Percentiles rank a stretch among this genome's conserved stretches.
Evolutionary conservation across 2,113 vertebrate genomes (phyloP).

Genomic region (Morone chrysops): DNA sequence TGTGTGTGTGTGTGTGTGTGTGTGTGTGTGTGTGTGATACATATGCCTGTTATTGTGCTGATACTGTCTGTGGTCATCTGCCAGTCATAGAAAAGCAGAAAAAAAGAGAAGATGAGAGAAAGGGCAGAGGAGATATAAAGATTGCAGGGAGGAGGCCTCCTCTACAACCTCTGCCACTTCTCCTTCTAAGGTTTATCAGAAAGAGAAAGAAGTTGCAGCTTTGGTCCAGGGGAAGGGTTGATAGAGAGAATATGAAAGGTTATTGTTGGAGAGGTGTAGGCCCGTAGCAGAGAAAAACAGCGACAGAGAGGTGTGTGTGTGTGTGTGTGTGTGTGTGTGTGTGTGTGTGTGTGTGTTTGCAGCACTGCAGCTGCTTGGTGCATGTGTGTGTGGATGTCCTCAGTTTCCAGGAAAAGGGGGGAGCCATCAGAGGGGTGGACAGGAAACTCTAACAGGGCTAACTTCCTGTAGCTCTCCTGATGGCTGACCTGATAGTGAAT

Average conservation of each 20-base stretch:
- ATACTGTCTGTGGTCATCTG: conserved; percentile 23
- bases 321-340: conserved; percentile 20
- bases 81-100: conserved; percentile 1
- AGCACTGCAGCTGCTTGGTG: conserved; percentile 42
- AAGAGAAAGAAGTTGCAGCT: not conserved
- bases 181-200: conserved; percentile 23
- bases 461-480: conserved; percentile 86
- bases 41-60: conserved; percentile 24
- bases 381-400: conserved; percentile 63
- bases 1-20: not conserved
- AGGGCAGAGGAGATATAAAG: conserved; percentile 4
- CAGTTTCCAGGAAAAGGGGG: conserved; percentile 84
- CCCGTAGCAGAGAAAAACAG: conserved; percentile 45
- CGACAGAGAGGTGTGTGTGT: conserved; percentile 42
- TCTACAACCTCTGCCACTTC: conserved; percentile 11
- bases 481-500: conserved; percentile 79
- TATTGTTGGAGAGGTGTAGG: conserved; percentile 32
- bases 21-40: conserved; percentile 2
- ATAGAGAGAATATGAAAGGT: not conserved
- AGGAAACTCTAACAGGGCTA: conserved; percentile 83
- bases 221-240: not conserved
- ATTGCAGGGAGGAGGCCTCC: conserved; percentile 19
- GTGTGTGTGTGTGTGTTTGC: conserved; percentile 37
- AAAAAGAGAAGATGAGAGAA: conserved; percentile 9
- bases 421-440: conserved; percentile 80